Conservation (phyloP, 2,797 vertebrate genomes). For the Alcedo atthis region DNA sequence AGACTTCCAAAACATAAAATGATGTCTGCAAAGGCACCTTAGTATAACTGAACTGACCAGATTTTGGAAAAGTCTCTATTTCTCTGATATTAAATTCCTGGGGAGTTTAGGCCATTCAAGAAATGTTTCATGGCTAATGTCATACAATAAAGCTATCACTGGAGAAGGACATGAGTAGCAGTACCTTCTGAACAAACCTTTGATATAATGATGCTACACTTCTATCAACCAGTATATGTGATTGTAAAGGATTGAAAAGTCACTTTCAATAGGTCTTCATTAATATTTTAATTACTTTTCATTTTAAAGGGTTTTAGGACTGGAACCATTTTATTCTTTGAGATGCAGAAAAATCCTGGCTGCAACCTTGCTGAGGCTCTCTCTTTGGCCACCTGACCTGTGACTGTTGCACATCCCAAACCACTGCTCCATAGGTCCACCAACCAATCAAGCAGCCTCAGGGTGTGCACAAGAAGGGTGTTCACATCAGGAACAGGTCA, state of each 20-base stretch:
- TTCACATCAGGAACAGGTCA: neutral
- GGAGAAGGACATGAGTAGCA: neutral
- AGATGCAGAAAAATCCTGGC: accelerated
- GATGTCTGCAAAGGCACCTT: neutral
- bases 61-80: neutral
- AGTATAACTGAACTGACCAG: neutral
- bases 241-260: neutral
- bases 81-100: neutral
- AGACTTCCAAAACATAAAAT: slow-evolving; percentile 2
- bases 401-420: neutral
- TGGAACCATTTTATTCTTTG: neutral
- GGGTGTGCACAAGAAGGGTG: accelerated
- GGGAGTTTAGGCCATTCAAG: neutral
- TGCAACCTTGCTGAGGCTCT: neutral
- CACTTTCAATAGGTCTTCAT: neutral
- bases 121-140: neutral
- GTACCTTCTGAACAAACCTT: neutral
- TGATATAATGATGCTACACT: neutral
- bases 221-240: neutral
- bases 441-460: neutral
- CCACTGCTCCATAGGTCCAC: accelerated
- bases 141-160: neutral
- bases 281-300: neutral
- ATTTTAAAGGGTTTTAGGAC: neutral
- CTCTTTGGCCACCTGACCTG: neutral